Evolutionary conservation across 2,888 invertebrate genomes (phyloP), one percentile per base, ranked within the genome.

Genomic region (Sarcophaga variegata): DNA sequence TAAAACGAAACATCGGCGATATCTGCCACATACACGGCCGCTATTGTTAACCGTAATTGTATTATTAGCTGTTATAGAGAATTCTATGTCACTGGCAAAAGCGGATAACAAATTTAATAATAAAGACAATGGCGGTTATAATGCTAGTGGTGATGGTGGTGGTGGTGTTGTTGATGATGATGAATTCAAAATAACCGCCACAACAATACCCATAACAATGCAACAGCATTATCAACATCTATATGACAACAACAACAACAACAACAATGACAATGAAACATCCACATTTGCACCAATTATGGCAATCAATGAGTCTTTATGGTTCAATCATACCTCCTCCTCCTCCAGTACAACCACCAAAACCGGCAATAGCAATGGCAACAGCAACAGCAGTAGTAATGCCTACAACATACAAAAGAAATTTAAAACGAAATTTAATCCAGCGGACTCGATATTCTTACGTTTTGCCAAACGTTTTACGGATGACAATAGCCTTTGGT

Each of bases 401-500:
- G 14, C 54, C 14, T 54, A 14, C 12, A 54, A 17, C 17, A 54
- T 17, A 27, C 79, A 82, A 69, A 88, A 87, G 59, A 78, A 60
- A 37, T 77, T 82, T 22, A 83, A 88, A 74, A 47, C 37, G 1
- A 67, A 69, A 70, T 83, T 74, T n/a, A 86, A 85, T 62, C 49
- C 47, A 14, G 87, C 87, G 62, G 92, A 94, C 84, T 91, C 93
- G 0, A 88, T 91, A 78, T 88, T 92, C 22, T 49, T 91, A 82
- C 91, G 90, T 11, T 81, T 92, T 14, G 92, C 91, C 3, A 89
- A 89, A 47, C 90, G 90, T 45, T 90, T 92, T 63, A 89, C 91
- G 54, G 95, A 94, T 89, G 95, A 95, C 72, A 96, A 96, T 88
- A 94, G 95, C 86, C 93, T 97, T 75, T 97, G 97, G 97, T 95